phyloP scores from a whole-genome alignment of 2,888 invertebrate species.

The Mellilla xanthometata region DNA sequence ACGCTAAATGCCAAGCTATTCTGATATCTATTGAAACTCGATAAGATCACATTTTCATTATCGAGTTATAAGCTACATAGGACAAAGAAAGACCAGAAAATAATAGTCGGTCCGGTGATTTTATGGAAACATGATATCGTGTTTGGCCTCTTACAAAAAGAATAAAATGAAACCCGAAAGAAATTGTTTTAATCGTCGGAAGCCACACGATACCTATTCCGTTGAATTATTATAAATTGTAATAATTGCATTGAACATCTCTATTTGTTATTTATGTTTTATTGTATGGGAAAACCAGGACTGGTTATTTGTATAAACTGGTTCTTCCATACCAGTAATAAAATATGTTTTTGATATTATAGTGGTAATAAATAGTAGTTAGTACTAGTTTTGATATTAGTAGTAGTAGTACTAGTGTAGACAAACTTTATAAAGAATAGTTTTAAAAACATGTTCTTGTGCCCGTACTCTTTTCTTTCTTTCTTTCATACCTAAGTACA shows the following conservation, averaged over 20 bases:
- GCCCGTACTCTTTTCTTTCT: too few relatives aligned
- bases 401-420: too few relatives aligned
- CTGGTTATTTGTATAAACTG: too few relatives aligned
- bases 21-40: slow-evolving; percentile 24
- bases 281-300: too few relatives aligned
- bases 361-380: too few relatives aligned
- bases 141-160: slow-evolving; percentile 78
- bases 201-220: slow-evolving; percentile 55
- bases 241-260: slow-evolving; percentile 15
- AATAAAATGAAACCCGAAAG: slow-evolving; percentile 69
- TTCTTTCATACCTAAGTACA: too few relatives aligned
- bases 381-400: too few relatives aligned
- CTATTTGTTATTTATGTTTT: too few relatives aligned
- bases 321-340: too few relatives aligned
- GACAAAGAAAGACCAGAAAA: slow-evolving; percentile 56
- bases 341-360: too few relatives aligned
- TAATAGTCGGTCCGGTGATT: slow-evolving; percentile 81
- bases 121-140: slow-evolving; percentile 80
- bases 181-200: slow-evolving; percentile 81
- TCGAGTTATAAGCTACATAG: slow-evolving; percentile 37
- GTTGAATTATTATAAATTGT: slow-evolving; percentile 21
- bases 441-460: too few relatives aligned
- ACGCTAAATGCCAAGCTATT: slow-evolving; percentile 21
- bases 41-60: slow-evolving; percentile 36
- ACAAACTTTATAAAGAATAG: too few relatives aligned